These are phyloP conservation scores for Prinia subflava DNA, from an alignment of 2,113 vertebrate genomes.

Conservation along the genomic window DNA sequence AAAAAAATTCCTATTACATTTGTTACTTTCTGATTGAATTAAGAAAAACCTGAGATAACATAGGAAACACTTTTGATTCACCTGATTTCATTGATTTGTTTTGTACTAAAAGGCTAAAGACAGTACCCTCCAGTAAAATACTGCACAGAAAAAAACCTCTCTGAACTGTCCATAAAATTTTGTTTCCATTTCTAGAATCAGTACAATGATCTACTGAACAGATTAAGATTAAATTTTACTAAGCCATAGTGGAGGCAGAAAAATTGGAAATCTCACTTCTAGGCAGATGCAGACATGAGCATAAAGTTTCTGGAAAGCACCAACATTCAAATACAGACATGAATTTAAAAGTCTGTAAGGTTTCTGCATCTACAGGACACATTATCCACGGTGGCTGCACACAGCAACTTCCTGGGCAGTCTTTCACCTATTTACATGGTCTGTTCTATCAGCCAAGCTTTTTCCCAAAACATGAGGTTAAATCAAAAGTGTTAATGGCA, in stretches of 20 bases:
- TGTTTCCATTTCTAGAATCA: neutral
- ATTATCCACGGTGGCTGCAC: neutral
- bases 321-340: neutral
- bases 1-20: neutral
- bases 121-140: neutral
- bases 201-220: neutral
- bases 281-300: neutral
- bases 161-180: neutral
- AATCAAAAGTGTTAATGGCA: constrained; percentile 33
- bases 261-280: neutral
- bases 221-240: neutral
- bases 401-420: neutral
- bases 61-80: neutral
- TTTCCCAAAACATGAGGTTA: constrained; percentile 18
- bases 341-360: neutral
- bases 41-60: neutral
- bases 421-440: constrained; percentile 34
- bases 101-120: neutral
- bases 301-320: neutral
- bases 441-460: neutral
- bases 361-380: neutral
- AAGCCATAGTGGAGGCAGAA: neutral
- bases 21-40: neutral
- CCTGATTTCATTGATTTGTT: neutral
- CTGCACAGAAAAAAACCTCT: neutral